phyloP scores from a whole-genome alignment of 2,113 vertebrate species.

The Tautogolabrus adspersus region DNA sequence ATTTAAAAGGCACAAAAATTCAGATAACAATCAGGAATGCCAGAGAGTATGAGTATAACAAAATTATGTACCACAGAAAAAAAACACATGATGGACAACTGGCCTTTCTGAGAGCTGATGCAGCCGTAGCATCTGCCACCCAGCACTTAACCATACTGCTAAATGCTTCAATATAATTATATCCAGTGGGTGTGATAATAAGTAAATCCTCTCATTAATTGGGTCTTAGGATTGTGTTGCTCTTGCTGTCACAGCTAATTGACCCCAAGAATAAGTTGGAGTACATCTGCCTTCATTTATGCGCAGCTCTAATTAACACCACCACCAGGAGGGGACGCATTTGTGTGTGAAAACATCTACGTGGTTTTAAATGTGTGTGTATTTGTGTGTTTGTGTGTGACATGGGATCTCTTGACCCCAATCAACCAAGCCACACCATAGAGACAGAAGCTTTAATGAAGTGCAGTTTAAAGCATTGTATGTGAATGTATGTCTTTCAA shows the following conservation, averaged over 20 bases:
- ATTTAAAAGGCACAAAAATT: background rate
- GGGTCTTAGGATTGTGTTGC: constrained; percentile 63
- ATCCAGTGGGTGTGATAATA: constrained; percentile 60
- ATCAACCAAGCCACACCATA: constrained; percentile 39
- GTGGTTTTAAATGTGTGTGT: constrained; percentile 15
- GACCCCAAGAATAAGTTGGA: constrained; percentile 68
- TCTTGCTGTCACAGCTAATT: constrained; percentile 72
- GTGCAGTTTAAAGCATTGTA: background rate
- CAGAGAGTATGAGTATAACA: constrained; percentile 8
- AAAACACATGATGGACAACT: background rate
- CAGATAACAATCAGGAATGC: background rate
- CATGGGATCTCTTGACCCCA: constrained; percentile 40
- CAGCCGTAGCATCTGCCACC: constrained; percentile 32
- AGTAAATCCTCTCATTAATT: constrained; percentile 74
- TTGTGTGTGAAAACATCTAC: background rate
- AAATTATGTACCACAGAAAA: background rate
- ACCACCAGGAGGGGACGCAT: constrained; percentile 13
- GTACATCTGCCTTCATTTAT: constrained; percentile 64
- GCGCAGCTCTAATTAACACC: constrained; percentile 69
- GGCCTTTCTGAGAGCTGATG: constrained; percentile 9
- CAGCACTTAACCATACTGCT: constrained; percentile 45
- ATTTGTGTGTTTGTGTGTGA: constrained; percentile 6
- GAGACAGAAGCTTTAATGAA: constrained; percentile 18
- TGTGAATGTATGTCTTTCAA: background rate
- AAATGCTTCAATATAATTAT: constrained; percentile 67